Conservation (phyloP, 2,888 invertebrate genomes). For the Lepidochrysops patricia region DNA sequence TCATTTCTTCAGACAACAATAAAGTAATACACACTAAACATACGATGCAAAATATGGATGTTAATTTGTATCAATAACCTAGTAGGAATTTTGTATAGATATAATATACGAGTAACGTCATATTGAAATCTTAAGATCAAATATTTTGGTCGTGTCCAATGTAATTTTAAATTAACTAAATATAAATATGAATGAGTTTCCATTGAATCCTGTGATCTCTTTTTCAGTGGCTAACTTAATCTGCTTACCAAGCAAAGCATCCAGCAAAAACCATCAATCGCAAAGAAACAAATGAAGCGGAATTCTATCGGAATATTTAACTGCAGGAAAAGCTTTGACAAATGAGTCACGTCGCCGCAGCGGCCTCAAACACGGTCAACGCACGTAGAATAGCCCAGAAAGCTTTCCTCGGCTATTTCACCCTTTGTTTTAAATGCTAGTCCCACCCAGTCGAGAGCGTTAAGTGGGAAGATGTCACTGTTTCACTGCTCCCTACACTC, state of each 20-base stretch:
- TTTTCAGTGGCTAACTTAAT: background rate
- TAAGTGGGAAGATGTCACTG: slow-evolving; percentile 60
- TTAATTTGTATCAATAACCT: no score
- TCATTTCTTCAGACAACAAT: no score
- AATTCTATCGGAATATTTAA: slow-evolving; percentile 6
- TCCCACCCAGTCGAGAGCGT: slow-evolving; percentile 42
- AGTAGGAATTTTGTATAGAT: no score
- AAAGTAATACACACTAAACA: no score
- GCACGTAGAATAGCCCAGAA: slow-evolving; percentile 40
- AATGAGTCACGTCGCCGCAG: slow-evolving; percentile 24
- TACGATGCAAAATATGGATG: no score
- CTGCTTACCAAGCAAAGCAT: background rate
- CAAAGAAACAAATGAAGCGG: slow-evolving; percentile 6
- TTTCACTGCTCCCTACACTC: slow-evolving; percentile 47
- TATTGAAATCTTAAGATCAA: no score
- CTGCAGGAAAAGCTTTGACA: slow-evolving; percentile 10
- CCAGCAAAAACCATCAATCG: background rate
- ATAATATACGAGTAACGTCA: no score
- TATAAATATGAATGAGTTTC: no score
- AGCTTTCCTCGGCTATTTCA: slow-evolving; percentile 51
- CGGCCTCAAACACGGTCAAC: slow-evolving; percentile 53
- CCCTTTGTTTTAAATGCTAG: slow-evolving; percentile 64
- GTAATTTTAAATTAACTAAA: no score
- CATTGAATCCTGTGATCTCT: background rate
- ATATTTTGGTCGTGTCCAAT: no score